Conservation (phyloP, 1,140 invertebrate genomes). For the Drosophila murphyi region DNA sequence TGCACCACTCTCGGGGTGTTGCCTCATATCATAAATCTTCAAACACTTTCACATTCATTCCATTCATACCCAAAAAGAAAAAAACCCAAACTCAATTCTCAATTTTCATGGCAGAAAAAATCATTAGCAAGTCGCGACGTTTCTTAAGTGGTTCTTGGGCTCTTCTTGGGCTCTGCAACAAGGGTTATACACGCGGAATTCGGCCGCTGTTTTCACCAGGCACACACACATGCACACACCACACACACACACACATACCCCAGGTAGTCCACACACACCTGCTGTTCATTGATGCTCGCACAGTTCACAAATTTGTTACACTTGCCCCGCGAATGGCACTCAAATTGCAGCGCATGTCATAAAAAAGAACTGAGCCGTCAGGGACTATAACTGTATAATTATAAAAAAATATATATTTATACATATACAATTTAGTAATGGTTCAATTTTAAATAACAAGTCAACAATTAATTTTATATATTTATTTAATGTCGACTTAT, state of each 20-base stretch:
- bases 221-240: background rate
- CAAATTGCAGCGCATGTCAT: slow-evolving; percentile 24
- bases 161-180: slow-evolving; percentile 29
- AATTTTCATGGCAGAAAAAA: slow-evolving; percentile 24
- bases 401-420: background rate
- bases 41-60: slow-evolving; percentile 81
- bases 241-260: background rate
- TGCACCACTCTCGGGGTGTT: slow-evolving; percentile 38
- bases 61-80: slow-evolving; percentile 24
- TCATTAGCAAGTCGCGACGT: slow-evolving; percentile 79
- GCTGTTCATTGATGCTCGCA: slow-evolving; percentile 59
- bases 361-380: slow-evolving; percentile 22
- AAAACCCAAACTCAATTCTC: slow-evolving; percentile 16
- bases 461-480: too few species aligned
- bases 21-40: slow-evolving; percentile 78
- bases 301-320: slow-evolving; percentile 65
- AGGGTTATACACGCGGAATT: slow-evolving; percentile 22
- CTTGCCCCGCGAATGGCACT: slow-evolving; percentile 26
- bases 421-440: too few species aligned
- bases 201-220: slow-evolving; percentile 27
- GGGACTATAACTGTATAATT: background rate
- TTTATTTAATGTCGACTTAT: too few species aligned
- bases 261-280: slow-evolving; percentile 55
- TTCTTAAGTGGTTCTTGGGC: slow-evolving; percentile 61
- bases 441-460: too few species aligned